These are phyloP conservation scores for Cataglyphis rosenhaueri DNA, from an alignment of 2,888 invertebrate genomes.

Conservation along the genomic window DNA sequence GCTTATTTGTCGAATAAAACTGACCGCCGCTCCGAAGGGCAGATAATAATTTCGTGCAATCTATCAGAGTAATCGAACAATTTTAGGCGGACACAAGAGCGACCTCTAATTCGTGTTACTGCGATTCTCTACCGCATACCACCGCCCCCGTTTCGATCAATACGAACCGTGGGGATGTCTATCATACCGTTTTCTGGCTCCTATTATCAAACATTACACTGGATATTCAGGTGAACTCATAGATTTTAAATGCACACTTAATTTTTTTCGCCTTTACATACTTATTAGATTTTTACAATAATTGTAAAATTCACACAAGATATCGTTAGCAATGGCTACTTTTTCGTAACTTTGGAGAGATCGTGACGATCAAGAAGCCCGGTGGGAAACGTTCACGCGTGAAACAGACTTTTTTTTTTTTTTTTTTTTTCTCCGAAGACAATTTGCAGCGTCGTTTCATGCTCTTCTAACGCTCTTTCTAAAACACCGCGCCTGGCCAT, in stretches of 20 bases:
- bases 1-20: conserved; percentile 48
- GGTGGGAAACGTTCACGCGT: conserved; percentile 41
- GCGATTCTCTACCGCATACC: conserved; percentile 74
- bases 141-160: conserved; percentile 73
- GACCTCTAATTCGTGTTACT: conserved; percentile 76
- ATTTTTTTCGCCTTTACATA: neutral
- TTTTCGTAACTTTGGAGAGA: neutral
- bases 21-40: conserved; percentile 46
- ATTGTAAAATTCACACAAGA: neutral
- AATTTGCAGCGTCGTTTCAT: conserved; percentile 68
- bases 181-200: conserved; percentile 57
- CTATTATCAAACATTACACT: conserved; percentile 28
- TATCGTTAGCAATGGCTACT: neutral
- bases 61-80: conserved; percentile 55
- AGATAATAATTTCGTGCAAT: conserved; percentile 48
- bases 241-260: neutral
- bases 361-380: conserved; percentile 36
- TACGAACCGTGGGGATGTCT: conserved; percentile 69
- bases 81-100: conserved; percentile 54
- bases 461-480: conserved; percentile 72
- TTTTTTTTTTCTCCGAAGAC: conserved; percentile 57
- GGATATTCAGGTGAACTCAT: neutral
- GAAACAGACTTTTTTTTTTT: conserved; percentile 58
- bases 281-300: neutral
- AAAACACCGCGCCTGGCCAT: conserved; percentile 71